Percentiles rank a stretch among this genome's conserved stretches.
These are phyloP conservation scores for Coccyzus lansbergi DNA, from an alignment of 2,797 vertebrate genomes.

Conservation along the genomic window DNA sequence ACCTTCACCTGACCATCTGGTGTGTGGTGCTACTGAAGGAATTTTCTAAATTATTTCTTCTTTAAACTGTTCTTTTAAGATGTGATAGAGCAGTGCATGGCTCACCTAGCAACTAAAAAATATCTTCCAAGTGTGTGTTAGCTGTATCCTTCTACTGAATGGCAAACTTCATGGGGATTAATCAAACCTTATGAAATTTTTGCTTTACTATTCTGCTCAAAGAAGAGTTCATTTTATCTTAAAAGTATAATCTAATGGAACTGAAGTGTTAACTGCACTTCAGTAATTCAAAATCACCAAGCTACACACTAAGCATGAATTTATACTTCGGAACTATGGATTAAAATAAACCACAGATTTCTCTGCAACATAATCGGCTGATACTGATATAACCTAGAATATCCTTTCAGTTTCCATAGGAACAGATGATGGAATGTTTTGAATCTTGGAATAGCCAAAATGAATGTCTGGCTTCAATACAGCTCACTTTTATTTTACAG, in stretches of 20 bases:
- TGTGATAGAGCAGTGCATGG: background rate
- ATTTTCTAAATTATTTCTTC: slow-evolving; percentile 42
- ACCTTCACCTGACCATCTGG: slow-evolving; percentile 57
- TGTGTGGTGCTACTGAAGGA: slow-evolving; percentile 22
- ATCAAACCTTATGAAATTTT: background rate
- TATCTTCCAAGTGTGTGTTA: background rate
- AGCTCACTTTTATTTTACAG: slow-evolving; percentile 47
- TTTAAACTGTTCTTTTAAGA: background rate
- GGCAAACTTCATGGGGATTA: background rate
- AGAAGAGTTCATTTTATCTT: slow-evolving; percentile 28
- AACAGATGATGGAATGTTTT: slow-evolving; percentile 73
- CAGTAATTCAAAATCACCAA: slow-evolving; percentile 53
- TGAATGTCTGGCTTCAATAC: slow-evolving; percentile 40
- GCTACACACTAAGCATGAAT: slow-evolving; percentile 49
- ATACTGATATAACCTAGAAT: slow-evolving; percentile 76
- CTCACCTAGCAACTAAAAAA: slow-evolving; percentile 9
- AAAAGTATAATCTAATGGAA: slow-evolving; percentile 42
- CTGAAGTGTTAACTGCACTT: slow-evolving; percentile 16
- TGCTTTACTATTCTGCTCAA: slow-evolving; percentile 10
- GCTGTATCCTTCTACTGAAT: background rate
- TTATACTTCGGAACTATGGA: slow-evolving; percentile 64
- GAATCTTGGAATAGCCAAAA: slow-evolving; percentile 65
- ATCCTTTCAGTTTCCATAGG: slow-evolving; percentile 77
- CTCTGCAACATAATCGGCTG: slow-evolving; percentile 66
- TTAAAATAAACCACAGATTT: slow-evolving; percentile 76